Evolutionary conservation across 2,797 vertebrate species (phyloP).

Genomic region (Steatocranus sp.): DNA sequence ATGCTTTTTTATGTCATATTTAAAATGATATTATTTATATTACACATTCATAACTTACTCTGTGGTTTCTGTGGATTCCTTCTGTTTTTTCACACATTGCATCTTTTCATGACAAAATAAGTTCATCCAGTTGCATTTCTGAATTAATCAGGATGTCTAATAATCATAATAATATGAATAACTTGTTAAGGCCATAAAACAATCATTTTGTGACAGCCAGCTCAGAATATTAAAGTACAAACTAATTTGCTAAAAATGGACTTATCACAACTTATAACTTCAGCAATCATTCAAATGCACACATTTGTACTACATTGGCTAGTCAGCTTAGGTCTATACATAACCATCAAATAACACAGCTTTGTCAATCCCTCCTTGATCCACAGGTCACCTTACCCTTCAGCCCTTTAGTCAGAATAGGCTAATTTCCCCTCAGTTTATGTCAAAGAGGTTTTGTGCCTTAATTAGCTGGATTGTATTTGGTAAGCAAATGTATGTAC

Average conservation of each 20-base stretch:
- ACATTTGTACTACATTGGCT: neutral
- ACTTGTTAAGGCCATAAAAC: neutral
- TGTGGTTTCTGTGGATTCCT: neutral
- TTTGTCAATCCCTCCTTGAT: neutral
- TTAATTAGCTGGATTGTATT: neutral
- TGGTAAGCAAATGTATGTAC: neutral
- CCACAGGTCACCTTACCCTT: neutral
- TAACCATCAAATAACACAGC: neutral
- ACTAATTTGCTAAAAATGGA: neutral
- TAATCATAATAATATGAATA: neutral
- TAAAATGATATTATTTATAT: neutral
- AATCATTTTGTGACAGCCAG: neutral
- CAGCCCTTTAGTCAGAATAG: neutral
- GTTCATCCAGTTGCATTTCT: neutral
- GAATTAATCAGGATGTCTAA: neutral
- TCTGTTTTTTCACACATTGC: neutral
- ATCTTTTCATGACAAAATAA: neutral
- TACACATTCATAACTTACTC: neutral
- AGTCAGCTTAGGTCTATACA: neutral
- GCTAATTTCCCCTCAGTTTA: neutral
- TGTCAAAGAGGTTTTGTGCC: neutral
- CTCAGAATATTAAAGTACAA: neutral
- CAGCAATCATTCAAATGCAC: neutral
- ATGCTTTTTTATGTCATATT: neutral
- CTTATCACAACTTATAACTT: neutral